phyloP scores from a whole-genome alignment of 1,140 invertebrate genomes.

The Aphis craccivora region DNA sequence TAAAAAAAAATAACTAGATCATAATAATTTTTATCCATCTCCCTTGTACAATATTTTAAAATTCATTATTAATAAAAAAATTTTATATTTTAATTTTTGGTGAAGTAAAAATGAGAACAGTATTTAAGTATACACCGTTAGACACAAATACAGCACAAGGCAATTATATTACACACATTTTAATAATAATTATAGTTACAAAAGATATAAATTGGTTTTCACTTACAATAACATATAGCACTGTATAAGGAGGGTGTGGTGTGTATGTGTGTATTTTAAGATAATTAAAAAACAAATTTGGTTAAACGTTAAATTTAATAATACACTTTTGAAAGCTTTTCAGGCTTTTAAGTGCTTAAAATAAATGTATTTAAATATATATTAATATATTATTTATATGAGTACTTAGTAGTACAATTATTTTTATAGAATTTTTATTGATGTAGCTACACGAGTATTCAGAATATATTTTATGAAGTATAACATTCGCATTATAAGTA shows the following conservation, averaged over 20 bases:
- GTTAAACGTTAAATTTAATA: not conserved
- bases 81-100: not conserved
- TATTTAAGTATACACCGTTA: not conserved
- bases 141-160: not conserved
- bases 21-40: not conserved
- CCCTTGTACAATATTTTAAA: too few relatives aligned
- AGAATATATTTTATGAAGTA: not conserved
- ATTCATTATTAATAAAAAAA: not conserved
- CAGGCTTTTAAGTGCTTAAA: not conserved
- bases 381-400: not conserved
- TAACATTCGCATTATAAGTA: not conserved
- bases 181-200: not conserved
- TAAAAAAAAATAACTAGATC: not conserved
- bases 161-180: not conserved
- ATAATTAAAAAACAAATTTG: not conserved
- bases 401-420: not conserved
- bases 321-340: not conserved
- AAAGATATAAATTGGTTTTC: not conserved
- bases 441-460: not conserved
- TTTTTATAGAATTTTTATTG: not conserved
- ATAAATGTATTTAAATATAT: not conserved
- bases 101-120: not conserved
- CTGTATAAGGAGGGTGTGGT: not conserved
- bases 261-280: not conserved
- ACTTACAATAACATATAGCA: not conserved